phyloP scores from a whole-genome alignment of 1,140 invertebrate species.

The Drosophila littoralis region DNA sequence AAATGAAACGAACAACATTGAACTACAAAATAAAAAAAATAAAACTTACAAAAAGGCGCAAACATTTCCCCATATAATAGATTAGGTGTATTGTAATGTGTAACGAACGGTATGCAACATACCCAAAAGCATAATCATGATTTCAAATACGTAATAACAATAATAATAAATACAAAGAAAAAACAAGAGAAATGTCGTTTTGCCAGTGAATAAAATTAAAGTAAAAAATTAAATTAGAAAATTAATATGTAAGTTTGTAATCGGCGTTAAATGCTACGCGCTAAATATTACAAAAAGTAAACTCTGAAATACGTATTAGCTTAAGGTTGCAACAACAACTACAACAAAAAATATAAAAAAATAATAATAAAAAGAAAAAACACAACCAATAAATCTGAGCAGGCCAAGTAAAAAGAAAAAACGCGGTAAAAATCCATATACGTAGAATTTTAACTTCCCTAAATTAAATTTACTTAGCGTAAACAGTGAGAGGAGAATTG shows the following conservation, averaged over 20 bases:
- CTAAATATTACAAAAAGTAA: conserved; percentile 49
- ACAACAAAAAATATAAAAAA: conserved; percentile 29
- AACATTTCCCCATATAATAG: conserved; percentile 71
- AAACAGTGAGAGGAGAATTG: conserved; percentile 4
- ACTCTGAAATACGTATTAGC: conserved; percentile 80
- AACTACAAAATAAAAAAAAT: conserved; percentile 18
- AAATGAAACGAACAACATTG: conserved; percentile 12
- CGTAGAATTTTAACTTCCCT: conserved; percentile 78
- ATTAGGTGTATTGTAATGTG: conserved; percentile 50
- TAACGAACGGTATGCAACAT: conserved; percentile 78
- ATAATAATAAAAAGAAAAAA: conserved; percentile 1
- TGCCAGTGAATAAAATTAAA: conserved; percentile 77
- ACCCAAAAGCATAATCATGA: conserved; percentile 82
- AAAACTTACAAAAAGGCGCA: conserved; percentile 38
- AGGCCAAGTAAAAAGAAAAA: conserved; percentile 23
- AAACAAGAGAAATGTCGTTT: conserved; percentile 60
- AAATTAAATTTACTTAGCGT: conserved; percentile 61
- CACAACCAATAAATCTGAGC: not conserved
- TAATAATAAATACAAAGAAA: conserved; percentile 49
- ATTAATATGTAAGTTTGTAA: conserved; percentile 41
- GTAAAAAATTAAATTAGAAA: conserved; percentile 34
- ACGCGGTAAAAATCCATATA: conserved; percentile 63
- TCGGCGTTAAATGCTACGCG: conserved; percentile 22
- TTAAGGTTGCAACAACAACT: conserved; percentile 74
- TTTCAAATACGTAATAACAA: conserved; percentile 81